Conservation (phyloP, 2,888 invertebrate genomes). For the Celastrina argiolus region DNA sequence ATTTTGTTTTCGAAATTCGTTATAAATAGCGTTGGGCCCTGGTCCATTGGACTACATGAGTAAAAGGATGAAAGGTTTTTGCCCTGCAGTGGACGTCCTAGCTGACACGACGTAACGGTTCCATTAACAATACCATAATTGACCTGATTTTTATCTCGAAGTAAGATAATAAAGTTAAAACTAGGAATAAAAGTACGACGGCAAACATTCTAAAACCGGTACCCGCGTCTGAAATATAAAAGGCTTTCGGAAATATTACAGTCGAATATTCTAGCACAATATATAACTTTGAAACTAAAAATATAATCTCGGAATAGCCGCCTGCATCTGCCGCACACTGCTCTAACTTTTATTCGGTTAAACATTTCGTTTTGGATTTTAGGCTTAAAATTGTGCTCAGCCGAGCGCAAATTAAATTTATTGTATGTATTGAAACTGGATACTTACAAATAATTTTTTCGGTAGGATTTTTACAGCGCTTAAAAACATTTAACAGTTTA, state of each 20-base stretch:
- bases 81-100: too few species aligned
- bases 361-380: conserved; percentile 12
- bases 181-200: neutral
- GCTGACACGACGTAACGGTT: too few species aligned
- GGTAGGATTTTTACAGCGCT: too few species aligned
- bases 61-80: too few species aligned
- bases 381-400: neutral
- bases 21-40: too few species aligned
- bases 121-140: neutral
- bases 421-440: neutral
- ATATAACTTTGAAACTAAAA: conserved; percentile 13
- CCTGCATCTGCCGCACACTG: conserved; percentile 9
- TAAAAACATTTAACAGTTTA: too few species aligned
- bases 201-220: neutral
- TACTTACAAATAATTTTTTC: too few species aligned
- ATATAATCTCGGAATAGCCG: conserved; percentile 17
- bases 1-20: too few species aligned
- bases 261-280: conserved; percentile 7
- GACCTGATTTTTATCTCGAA: neutral
- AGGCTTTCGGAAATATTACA: conserved; percentile 15
- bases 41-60: too few species aligned
- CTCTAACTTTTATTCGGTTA: conserved; percentile 14
- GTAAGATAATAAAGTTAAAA: neutral
- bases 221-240: neutral
- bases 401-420: neutral